Conservation (phyloP, 2,797 vertebrate species). For the Crypturellus tataupa region DNA sequence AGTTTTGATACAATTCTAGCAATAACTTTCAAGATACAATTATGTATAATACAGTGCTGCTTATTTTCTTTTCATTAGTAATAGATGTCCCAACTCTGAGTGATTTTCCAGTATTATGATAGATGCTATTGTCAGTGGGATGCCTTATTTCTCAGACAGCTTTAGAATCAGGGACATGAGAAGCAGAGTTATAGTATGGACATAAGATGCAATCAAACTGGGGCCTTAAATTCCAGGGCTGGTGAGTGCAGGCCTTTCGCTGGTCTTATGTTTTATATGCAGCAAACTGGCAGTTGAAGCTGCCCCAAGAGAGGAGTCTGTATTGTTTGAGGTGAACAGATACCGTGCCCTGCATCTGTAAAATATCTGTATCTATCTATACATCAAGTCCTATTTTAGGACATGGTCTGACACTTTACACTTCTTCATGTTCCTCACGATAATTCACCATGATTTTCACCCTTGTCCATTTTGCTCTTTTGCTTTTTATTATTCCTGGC, state of each 20-base stretch:
- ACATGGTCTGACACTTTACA: background rate
- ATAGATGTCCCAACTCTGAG: background rate
- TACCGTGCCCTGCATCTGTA: background rate
- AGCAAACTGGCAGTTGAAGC: background rate
- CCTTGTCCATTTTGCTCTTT: background rate
- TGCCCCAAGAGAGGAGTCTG: background rate
- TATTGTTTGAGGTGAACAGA: fast-evolving
- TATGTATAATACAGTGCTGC: background rate
- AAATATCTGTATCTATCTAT: background rate
- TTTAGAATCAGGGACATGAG: background rate
- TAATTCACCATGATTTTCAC: background rate
- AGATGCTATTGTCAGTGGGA: background rate
- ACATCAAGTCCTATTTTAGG: background rate
- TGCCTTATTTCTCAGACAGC: background rate
- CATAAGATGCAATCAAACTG: background rate
- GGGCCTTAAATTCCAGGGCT: background rate
- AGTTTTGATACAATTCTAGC: background rate
- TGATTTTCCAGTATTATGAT: background rate
- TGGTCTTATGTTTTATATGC: background rate
- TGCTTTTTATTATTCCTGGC: background rate
- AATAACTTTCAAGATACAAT: background rate
- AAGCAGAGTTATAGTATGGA: background rate
- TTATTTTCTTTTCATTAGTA: background rate
- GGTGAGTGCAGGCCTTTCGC: background rate
- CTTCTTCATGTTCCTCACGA: background rate